phyloP scores from a whole-genome alignment of 2,888 invertebrate species.

The Andrena chrysosceles region DNA sequence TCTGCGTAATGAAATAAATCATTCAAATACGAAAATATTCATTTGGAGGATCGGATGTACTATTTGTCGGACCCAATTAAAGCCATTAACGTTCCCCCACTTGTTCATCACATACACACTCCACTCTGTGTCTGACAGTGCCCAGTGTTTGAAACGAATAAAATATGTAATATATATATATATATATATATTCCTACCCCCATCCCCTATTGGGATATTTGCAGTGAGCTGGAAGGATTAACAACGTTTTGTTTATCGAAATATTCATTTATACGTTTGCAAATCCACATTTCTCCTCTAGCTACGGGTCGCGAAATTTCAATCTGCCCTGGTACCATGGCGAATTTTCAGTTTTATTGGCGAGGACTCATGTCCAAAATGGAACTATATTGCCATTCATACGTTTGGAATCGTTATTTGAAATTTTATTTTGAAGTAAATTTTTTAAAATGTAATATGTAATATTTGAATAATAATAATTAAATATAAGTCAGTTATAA shows the following conservation, averaged over 20 bases:
- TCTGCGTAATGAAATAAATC: conserved; percentile 2
- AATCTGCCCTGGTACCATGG: not conserved
- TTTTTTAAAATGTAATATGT: too few relatives aligned
- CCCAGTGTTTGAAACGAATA: not conserved
- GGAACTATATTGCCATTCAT: too few relatives aligned
- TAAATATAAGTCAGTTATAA: too few relatives aligned
- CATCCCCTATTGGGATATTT: not conserved
- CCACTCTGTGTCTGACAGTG: not conserved
- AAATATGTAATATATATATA: too few relatives aligned
- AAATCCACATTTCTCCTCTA: not conserved
- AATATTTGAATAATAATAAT: too few relatives aligned
- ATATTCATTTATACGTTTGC: conserved; percentile 13
- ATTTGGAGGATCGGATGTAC: not conserved
- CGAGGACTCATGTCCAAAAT: too few relatives aligned
- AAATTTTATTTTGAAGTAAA: too few relatives aligned
- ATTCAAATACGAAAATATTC: conserved; percentile 30
- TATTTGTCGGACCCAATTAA: conserved; percentile 20
- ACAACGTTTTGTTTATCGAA: conserved; percentile 25
- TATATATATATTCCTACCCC: not conserved
- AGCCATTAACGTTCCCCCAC: not conserved
- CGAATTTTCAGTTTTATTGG: not conserved
- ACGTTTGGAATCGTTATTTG: too few relatives aligned
- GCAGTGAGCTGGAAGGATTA: not conserved
- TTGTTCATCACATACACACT: not conserved
- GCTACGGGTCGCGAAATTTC: not conserved